Evolutionary conservation across 64 coral and sea anemone genomes (phyloP).

Genomic region (Exaiptasia diaphana): DNA sequence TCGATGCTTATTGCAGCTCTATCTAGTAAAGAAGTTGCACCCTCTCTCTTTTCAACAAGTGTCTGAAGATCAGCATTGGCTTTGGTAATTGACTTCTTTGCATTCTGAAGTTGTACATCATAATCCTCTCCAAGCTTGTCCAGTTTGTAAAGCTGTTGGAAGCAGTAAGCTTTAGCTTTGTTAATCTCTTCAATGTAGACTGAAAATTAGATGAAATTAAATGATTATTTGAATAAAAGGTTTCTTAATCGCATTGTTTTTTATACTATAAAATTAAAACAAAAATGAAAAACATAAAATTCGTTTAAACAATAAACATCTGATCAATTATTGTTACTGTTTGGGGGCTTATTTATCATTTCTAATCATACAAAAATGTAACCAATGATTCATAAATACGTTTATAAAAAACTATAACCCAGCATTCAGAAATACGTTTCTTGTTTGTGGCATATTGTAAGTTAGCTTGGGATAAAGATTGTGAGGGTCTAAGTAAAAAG

Average conservation of each 20-base stretch:
- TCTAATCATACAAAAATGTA: not conserved
- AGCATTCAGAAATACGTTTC: no score
- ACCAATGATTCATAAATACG: no score
- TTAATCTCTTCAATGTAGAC: not conserved
- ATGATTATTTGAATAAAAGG: not conserved
- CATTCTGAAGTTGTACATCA: not conserved
- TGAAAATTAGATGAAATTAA: not conserved
- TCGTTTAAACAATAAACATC: no score
- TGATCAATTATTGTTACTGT: no score
- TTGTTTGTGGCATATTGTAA: no score
- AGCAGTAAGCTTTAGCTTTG: not conserved
- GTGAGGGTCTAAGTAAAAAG: no score
- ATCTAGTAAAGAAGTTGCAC: no score
- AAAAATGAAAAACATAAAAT: no score
- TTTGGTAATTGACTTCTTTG: slow-evolving; percentile 8
- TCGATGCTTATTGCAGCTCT: not conserved
- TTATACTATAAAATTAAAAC: no score
- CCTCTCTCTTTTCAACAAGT: not conserved
- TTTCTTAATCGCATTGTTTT: not conserved
- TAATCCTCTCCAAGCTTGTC: not conserved
- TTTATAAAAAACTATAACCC: no score
- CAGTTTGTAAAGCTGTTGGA: not conserved
- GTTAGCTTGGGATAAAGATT: no score
- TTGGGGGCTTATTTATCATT: not conserved
- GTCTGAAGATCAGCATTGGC: not conserved